These are phyloP conservation scores for Agrotis ipsilon DNA, from an alignment of 2,888 invertebrate genomes.

Conservation along the genomic window DNA sequence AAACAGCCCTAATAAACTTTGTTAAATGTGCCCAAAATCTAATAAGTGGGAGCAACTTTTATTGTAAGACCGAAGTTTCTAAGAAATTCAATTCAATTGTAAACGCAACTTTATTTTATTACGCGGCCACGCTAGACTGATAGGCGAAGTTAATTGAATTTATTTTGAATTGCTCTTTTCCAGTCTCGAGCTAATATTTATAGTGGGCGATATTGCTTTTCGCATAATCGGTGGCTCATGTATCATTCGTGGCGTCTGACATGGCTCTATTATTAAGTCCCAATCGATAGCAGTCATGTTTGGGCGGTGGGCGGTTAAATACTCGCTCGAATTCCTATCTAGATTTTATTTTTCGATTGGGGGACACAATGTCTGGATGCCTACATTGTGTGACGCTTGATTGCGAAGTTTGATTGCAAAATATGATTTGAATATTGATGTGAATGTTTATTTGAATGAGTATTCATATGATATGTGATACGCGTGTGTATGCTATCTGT, in stretches of 20 bases:
- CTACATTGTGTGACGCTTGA: slow-evolving; percentile 34
- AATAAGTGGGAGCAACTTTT: slow-evolving; percentile 20
- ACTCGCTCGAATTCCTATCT: slow-evolving; percentile 50
- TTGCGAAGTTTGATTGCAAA: slow-evolving; percentile 35
- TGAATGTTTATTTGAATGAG: slow-evolving; percentile 2
- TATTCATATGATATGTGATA: not conserved
- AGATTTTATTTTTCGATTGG: slow-evolving; percentile 54
- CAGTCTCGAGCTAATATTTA: slow-evolving; percentile 55
- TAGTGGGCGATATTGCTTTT: slow-evolving; percentile 56
- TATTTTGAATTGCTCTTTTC: slow-evolving; percentile 59
- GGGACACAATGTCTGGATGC: slow-evolving; percentile 29
- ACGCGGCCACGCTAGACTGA: slow-evolving; percentile 48
- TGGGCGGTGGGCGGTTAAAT: slow-evolving; percentile 49
- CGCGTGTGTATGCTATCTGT: not conserved
- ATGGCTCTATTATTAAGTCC: slow-evolving; percentile 62
- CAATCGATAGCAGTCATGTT: slow-evolving; percentile 61
- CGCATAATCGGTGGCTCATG: slow-evolving; percentile 59
- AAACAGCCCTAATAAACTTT: slow-evolving; percentile 10
- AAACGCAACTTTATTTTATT: slow-evolving; percentile 51
- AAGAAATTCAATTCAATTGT: slow-evolving; percentile 49
- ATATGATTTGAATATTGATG: slow-evolving; percentile 45
- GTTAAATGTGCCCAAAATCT: slow-evolving; percentile 24
- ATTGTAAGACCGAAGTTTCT: slow-evolving; percentile 2
- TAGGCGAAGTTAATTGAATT: slow-evolving; percentile 58
- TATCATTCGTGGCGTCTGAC: slow-evolving; percentile 57